A percentile compares a stretch with the other conserved stretches of the same genome.
Evolutionary conservation across 2,113 vertebrate species (phyloP).

Genomic region (Aix galericulata): DNA sequence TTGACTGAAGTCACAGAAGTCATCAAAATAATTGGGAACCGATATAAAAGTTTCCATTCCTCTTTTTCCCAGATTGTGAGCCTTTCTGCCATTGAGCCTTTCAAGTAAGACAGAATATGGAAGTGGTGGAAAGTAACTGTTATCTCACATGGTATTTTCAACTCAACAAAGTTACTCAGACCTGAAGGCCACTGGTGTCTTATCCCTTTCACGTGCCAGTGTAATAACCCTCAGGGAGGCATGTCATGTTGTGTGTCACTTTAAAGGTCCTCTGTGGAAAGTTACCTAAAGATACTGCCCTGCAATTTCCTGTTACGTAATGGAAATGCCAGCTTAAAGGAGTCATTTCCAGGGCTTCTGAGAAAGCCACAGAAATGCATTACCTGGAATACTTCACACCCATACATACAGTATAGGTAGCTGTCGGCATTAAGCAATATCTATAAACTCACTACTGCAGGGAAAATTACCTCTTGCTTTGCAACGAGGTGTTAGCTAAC

Average conservation of each 20-base stretch:
- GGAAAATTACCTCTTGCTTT: not conserved
- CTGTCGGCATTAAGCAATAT: not conserved
- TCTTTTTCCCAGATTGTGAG: no score
- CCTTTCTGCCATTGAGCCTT: not conserved
- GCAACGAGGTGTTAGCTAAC: not conserved
- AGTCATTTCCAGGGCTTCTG: not conserved
- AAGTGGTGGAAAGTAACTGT: not conserved
- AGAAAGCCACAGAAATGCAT: not conserved
- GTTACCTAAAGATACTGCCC: not conserved
- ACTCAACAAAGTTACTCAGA: not conserved
- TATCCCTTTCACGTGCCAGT: not conserved
- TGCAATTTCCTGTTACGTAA: not conserved
- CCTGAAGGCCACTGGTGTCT: not conserved
- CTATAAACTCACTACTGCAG: not conserved
- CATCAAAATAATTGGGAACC: not conserved
- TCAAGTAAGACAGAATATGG: not conserved
- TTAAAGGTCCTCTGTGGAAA: not conserved
- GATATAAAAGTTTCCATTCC: not conserved
- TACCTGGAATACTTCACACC: no score
- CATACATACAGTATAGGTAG: not conserved
- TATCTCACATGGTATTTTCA: not conserved
- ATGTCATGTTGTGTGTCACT: rapidly evolving
- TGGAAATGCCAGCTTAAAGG: not conserved
- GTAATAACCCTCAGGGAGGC: not conserved
- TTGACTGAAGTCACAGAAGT: not conserved